Base-by-base conservation (phyloP, 2,888 invertebrate species). In the Dichetophora obliterata region DNA sequence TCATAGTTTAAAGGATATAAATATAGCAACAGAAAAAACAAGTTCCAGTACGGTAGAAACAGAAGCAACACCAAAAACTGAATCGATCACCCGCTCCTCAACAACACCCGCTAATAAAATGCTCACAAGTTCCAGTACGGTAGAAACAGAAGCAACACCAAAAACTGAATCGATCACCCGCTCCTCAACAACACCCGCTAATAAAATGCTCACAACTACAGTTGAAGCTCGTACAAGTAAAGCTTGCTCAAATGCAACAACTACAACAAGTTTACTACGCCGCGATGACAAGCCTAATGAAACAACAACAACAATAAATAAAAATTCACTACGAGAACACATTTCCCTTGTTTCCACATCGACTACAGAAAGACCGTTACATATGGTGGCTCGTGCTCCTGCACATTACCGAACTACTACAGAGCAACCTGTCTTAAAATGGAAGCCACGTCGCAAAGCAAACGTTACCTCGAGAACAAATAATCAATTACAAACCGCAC, bases 361-460 rank as follows among this genome's bases (percentile, higher is more conserved):
- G 27, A 85, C 85, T 0, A 82, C 81, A 37, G 82, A 81, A 24
- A 82, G 82, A 14, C 85, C 86, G 1, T 75, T 74, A 37, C 83
- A 83, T 5, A 77, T 83, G 2, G 74, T 84, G 8, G 85, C 84
- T 76, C 86, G 85, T 14, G 82, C 83, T 75, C 82, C 84, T 1
- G 75, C 76, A 66, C 66, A 80, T n/a, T n/a, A n/a, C 6, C 61
- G 63, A 76, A 73, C 80, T 57, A 83, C 85, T 37, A 86, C 88
- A 1, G 87, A 87, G 75, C 79, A 84, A 48, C 85, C 89, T 0
- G 79, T 86, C 27, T 78, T 85, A 11, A 89, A 88, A 81, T 89
- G 89, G 89, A 87, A 85, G 61, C 88, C 86, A 48, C 85, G 86
- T 31, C 84, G 85, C 69, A 87, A 84, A 79, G 76, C 37, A 52